Evolutionary conservation across 2,113 vertebrate species (phyloP), one percentile per base, ranked within the genome.

Genomic region (Agapornis roseicollis): DNA sequence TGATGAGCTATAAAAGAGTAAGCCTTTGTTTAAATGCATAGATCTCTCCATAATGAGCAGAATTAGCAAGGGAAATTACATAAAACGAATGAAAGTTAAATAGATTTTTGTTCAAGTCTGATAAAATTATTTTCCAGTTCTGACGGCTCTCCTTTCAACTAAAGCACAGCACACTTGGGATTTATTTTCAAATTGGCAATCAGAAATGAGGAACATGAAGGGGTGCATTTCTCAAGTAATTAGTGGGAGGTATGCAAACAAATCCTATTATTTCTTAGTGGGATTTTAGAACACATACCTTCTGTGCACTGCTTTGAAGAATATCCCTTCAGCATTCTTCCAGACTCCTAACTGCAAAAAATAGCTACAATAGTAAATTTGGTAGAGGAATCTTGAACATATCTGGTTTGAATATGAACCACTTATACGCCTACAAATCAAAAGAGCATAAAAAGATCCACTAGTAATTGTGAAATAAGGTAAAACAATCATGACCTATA

Each of bases 1-100:
- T 96, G 93, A 94, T 85, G 88, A 94, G 84, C 86, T 95, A 76
- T 94, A 74, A 90, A 90, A 77, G 90, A 85, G 49, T 56, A 82
- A 93, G 86, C 86, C 90, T 94, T 95, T 96, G 86, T 95, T 97
- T 94, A 92, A 96, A 96, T 85, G 90, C 88, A 87, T 84, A 22
- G 90, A 90, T 94, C 86, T 93, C 66, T 77, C 73, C 63, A 31
- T 90, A 96, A 96, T 96, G 86, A 96, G 88, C 61, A 66, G 88
- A 94, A 96, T 96, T 96, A 95, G 78, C 95, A 90, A 92, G 92
- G 92, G 92, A 96, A 95, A 96, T 93, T 73, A 92, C 66, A 90
- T 94, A 69, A 95, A 94, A 87, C 0, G 29, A 89, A 79, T 95
- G 73, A 39, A 96, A 96, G 80, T 96, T 94, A 96, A 96, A 90